These are phyloP conservation scores for Acanthiza pusilla DNA, from an alignment of 2,797 vertebrate genomes.

Conservation along the genomic window DNA sequence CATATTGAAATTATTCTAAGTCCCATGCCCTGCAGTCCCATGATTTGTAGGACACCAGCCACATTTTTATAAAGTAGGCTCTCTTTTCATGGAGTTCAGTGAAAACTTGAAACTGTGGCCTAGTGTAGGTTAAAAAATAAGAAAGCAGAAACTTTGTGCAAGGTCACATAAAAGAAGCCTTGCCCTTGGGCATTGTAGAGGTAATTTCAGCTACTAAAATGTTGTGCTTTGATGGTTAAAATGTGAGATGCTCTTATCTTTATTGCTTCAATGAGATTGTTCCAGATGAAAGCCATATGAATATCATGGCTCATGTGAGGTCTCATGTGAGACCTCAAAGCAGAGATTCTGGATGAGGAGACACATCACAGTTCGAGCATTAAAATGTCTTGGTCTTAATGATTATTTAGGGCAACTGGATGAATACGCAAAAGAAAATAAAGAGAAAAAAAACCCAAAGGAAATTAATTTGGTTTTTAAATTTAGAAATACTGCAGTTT, in stretches of 20 bases:
- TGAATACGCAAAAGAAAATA: not conserved
- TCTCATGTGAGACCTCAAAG: not conserved
- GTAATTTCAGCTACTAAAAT: not conserved
- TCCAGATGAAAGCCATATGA: not conserved
- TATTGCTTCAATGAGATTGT: not conserved
- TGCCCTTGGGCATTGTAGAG: not conserved
- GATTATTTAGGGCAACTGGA: not conserved
- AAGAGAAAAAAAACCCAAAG: rapidly evolving
- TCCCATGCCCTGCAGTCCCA: not conserved
- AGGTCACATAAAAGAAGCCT: too few species aligned
- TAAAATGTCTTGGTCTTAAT: not conserved
- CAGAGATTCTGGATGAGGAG: not conserved
- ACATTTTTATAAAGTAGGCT: not conserved
- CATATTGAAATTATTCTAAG: not conserved
- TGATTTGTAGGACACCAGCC: not conserved
- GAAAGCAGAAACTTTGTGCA: not conserved
- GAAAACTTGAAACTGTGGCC: not conserved
- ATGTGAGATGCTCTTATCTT: not conserved
- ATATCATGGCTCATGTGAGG: too few species aligned
- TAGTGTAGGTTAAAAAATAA: not conserved
- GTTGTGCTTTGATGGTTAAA: not conserved
- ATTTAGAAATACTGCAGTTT: not conserved
- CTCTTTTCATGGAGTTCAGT: not conserved
- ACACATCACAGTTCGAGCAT: not conserved
- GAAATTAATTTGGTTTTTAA: not conserved